Conservation (phyloP, 2,888 invertebrate species). For the Clistopyga incitator region DNA sequence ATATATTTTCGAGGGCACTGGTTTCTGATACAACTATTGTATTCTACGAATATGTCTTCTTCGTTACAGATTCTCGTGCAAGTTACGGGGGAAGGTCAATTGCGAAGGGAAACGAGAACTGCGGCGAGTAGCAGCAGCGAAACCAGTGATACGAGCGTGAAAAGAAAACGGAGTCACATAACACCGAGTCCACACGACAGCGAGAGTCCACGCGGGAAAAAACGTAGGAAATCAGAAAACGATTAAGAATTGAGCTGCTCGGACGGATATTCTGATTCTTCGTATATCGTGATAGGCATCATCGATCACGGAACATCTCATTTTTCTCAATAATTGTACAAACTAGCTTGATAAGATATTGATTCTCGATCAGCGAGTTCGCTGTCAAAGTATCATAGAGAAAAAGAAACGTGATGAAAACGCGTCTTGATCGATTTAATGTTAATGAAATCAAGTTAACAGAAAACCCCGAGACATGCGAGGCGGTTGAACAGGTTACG, state of each 20-base stretch:
- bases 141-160: conserved; percentile 75
- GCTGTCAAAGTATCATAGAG: not conserved
- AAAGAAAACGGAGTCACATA: conserved; percentile 81
- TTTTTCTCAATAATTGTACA: conserved; percentile 43
- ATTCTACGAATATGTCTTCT: conserved; percentile 8
- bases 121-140: conserved; percentile 81
- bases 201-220: conserved; percentile 80
- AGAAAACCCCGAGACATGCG: conserved; percentile 16
- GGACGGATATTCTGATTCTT: not conserved
- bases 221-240: conserved; percentile 82
- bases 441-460: not conserved
- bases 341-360: conserved; percentile 35
- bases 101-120: conserved; percentile 82
- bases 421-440: not conserved
- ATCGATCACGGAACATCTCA: conserved; percentile 3
- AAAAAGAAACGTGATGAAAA: conserved; percentile 24
- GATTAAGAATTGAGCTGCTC: conserved; percentile 70
- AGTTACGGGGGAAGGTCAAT: conserved; percentile 80
- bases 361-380: not conserved
- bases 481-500: not conserved
- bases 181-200: conserved; percentile 81
- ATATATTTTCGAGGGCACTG: too few relatives aligned
- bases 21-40: too few relatives aligned
- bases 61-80: conserved; percentile 79
- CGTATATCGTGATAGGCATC: conserved; percentile 16